These are phyloP conservation scores for Eristalis intricaria DNA, from an alignment of 2,888 invertebrate species.

Conservation along the genomic window DNA sequence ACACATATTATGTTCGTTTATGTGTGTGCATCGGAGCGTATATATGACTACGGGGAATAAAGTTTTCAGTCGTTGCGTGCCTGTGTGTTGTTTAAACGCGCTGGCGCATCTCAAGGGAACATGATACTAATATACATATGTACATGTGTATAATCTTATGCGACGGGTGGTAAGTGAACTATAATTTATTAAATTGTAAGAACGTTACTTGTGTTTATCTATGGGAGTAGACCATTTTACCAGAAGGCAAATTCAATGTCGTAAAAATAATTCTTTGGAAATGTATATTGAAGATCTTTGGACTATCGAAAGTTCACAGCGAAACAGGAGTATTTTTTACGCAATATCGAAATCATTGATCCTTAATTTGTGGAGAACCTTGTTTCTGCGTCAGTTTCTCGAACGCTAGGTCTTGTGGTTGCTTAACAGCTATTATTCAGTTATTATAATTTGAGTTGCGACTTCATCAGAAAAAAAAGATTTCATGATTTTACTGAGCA, in stretches of 20 bases:
- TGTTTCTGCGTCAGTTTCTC: too few species aligned
- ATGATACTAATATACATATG: neutral
- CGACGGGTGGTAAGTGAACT: neutral
- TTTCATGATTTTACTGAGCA: too few species aligned
- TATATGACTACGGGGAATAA: neutral
- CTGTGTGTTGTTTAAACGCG: neutral
- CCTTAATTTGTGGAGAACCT: too few species aligned
- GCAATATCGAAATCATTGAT: too few species aligned
- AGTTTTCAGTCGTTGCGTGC: neutral
- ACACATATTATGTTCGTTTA: slow-evolving; percentile 3
- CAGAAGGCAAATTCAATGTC: neutral
- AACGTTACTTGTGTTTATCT: neutral
- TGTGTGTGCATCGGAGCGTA: neutral
- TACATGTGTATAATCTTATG: neutral
- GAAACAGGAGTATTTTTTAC: too few species aligned
- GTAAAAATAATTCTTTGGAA: neutral
- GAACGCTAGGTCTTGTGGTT: too few species aligned
- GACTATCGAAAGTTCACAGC: neutral
- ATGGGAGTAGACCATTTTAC: neutral
- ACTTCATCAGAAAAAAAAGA: too few species aligned
- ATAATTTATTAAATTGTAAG: neutral
- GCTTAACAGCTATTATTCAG: too few species aligned
- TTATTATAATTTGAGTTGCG: too few species aligned
- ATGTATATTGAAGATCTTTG: neutral
- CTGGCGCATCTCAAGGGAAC: neutral